phyloP scores from a whole-genome alignment of 2,113 vertebrate genomes.

The Pterophyllum scalare region DNA sequence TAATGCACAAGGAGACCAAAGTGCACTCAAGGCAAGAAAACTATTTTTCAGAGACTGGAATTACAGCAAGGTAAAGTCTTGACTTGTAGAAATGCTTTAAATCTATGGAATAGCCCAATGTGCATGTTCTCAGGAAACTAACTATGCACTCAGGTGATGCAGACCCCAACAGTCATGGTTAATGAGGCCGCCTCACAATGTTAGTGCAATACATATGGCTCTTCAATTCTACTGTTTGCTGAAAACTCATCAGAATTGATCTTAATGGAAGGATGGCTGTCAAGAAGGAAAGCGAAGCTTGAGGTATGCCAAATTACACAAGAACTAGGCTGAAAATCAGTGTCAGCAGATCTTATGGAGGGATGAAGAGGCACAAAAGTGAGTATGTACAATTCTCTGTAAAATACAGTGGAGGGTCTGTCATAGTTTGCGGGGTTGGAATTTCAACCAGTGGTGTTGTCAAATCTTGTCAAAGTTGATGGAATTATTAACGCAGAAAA shows the following conservation, averaged over 20 bases:
- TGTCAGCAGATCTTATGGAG: not conserved
- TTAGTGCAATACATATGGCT: not conserved
- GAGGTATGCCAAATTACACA: too few relatives aligned
- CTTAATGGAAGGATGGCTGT: too few relatives aligned
- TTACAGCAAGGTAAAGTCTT: not conserved
- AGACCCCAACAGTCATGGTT: not conserved
- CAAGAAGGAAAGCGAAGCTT: too few relatives aligned
- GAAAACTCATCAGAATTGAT: too few relatives aligned
- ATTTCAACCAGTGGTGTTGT: not conserved
- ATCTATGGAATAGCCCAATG: not conserved
- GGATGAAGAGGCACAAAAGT: not conserved
- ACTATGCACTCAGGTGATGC: not conserved
- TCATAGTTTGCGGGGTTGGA: not conserved
- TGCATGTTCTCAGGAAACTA: not conserved
- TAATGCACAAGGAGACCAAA: constrained; percentile 14
- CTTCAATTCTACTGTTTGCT: not conserved
- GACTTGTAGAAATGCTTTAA: not conserved
- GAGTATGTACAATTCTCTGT: not conserved
- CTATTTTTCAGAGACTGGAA: not conserved
- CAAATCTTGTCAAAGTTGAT: not conserved
- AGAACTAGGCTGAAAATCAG: too few relatives aligned
- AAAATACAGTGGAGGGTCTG: not conserved
- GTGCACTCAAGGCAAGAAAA: constrained; percentile 16
- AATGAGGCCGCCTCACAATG: too few relatives aligned
- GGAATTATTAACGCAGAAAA: not conserved